phyloP scores from a whole-genome alignment of 37 sponge, comb jelly and placozoan species.

The Diacarnus erythraeanus region DNA sequence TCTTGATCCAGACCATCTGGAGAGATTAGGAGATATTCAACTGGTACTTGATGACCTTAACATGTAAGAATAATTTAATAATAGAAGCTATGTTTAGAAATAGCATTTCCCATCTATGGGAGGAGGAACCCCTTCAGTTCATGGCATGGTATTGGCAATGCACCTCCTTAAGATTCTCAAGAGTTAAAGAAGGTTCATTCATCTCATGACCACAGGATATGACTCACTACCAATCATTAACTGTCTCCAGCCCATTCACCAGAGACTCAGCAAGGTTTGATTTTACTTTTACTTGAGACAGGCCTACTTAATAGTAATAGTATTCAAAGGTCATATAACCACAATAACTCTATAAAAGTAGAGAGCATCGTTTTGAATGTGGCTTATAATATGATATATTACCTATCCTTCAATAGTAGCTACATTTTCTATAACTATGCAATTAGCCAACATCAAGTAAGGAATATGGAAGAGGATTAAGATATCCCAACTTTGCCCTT shows the following conservation, averaged over 20 bases:
- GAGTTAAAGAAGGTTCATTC: constrained; percentile 47
- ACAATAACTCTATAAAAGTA: too few species aligned
- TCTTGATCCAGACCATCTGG: neutral
- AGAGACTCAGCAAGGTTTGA: neutral
- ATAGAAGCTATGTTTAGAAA: neutral
- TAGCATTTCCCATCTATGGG: constrained; percentile 43
- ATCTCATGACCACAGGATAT: constrained; percentile 33
- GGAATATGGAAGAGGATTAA: too few species aligned
- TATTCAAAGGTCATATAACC: too few species aligned
- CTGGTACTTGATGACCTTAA: too few species aligned
- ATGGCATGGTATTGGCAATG: constrained; percentile 51
- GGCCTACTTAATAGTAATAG: too few species aligned
- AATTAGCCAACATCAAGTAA: too few species aligned
- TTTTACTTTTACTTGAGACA: neutral
- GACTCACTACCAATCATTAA: neutral
- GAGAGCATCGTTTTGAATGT: too few species aligned
- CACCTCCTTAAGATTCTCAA: constrained; percentile 56
- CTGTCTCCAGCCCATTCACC: constrained; percentile 46
- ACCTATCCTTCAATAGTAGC: too few species aligned
- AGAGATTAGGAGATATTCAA: too few species aligned
- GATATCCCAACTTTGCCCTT: too few species aligned
- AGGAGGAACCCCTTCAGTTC: constrained; percentile 59
- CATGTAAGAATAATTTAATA: neutral
- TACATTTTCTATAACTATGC: too few species aligned
- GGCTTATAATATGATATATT: too few species aligned